These are phyloP conservation scores for Peribatodes rhomboidaria DNA, from an alignment of 2,888 invertebrate species.

Conservation along the genomic window DNA sequence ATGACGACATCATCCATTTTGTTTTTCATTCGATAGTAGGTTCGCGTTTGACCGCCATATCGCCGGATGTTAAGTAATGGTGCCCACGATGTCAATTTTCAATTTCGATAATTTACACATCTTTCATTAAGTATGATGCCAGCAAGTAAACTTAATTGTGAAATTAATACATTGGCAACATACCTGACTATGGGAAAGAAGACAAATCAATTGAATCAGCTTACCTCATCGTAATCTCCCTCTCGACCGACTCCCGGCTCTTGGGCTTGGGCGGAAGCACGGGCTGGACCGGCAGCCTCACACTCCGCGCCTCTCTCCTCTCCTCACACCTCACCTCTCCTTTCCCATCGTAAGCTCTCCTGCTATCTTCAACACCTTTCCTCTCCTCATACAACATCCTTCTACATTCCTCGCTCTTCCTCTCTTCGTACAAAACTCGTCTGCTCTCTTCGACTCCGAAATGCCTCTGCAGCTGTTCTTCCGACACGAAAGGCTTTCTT, in stretches of 20 bases:
- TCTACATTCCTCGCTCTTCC: slow-evolving; percentile 53
- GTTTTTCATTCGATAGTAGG: too few relatives aligned
- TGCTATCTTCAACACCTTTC: slow-evolving; percentile 26
- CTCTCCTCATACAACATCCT: slow-evolving; percentile 40
- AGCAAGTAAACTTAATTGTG: too few relatives aligned
- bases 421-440: slow-evolving; percentile 71
- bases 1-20: too few relatives aligned
- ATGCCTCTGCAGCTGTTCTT: slow-evolving; percentile 80
- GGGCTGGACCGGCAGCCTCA: slow-evolving; percentile 51
- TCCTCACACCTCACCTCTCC: slow-evolving; percentile 29
- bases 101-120: too few relatives aligned
- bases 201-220: not conserved
- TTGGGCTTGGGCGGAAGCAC: slow-evolving; percentile 77
- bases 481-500: slow-evolving; percentile 79
- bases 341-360: slow-evolving; percentile 14
- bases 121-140: too few relatives aligned
- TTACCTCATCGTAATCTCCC: slow-evolving; percentile 83
- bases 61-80: too few relatives aligned
- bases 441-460: slow-evolving; percentile 81
- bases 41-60: too few relatives aligned
- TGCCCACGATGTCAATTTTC: too few relatives aligned
- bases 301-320: slow-evolving; percentile 29
- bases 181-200: too few relatives aligned
- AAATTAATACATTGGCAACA: too few relatives aligned
- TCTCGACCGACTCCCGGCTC: slow-evolving; percentile 76